phyloP scores from a whole-genome alignment of 2,113 vertebrate species.

The Campylomormyrus numenius region DNA sequence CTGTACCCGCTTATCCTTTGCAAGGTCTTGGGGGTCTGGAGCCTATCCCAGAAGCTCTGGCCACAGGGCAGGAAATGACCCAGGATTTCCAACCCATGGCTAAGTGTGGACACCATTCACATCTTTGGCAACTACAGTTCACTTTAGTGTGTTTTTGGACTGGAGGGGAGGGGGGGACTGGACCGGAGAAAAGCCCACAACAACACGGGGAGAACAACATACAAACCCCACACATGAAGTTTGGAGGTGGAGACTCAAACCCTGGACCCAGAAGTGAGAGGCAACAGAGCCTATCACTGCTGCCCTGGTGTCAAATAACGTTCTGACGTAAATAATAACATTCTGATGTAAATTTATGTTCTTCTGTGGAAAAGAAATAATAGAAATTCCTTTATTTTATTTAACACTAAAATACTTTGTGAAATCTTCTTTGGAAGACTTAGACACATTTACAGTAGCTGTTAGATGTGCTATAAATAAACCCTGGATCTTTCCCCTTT shows the following conservation, averaged over 20 bases:
- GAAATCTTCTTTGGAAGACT: background rate
- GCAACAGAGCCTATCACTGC: background rate
- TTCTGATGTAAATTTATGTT: background rate
- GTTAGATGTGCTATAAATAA: background rate
- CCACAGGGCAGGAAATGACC: background rate
- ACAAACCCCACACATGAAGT: background rate
- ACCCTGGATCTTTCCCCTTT: background rate
- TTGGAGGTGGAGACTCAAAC: background rate
- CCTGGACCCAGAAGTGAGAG: background rate
- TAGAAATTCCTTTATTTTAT: background rate
- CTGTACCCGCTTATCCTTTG: background rate
- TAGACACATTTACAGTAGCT: background rate
- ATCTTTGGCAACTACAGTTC: background rate
- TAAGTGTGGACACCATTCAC: background rate
- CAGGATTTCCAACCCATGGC: background rate
- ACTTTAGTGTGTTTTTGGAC: background rate
- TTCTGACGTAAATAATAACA: background rate
- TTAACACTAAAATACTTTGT: background rate
- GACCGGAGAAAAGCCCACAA: background rate
- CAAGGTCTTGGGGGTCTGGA: background rate
- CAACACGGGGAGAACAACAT: background rate
- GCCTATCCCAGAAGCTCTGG: background rate
- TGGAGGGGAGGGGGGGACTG: background rate
- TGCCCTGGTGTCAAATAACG: background rate
- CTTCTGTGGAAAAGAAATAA: background rate